Base-by-base conservation (phyloP, 2,113 vertebrate genomes). In the Heptranchias perlo region DNA sequence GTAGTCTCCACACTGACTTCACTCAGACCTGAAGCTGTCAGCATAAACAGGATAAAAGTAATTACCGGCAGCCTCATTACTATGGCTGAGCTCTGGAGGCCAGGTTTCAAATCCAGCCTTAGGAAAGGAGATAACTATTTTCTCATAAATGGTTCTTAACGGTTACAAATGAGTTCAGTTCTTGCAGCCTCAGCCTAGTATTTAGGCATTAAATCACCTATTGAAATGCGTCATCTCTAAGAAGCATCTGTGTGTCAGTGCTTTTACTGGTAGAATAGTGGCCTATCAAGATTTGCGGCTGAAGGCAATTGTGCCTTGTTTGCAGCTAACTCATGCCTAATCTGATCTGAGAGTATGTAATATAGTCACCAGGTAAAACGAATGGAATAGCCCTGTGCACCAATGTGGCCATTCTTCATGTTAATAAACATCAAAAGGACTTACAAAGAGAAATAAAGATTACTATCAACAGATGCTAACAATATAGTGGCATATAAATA, bases 401-500 rank as follows among this genome's bases (percentile, higher is more conserved):
- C 35, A 39, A 89, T 21, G 2, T 61, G 14, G 31, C 87, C 35
- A 52, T 61, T 18, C 54, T 92, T n/a, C 52, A 61, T 92, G 31
- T 5, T 39, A 44, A 62, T 62, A 39, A 93, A 93, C 58, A 39
- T 93, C 61, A 62, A 61, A 93, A 93, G 54, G 23, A 47, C n/a
- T 47, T 82, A 78, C n/a, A 82, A 39, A 62, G 35, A 62, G 35
- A 25, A 61, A 39, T n/a, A 62, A 61, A 58, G 87, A 92, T 92
- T n/a, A 92, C 54, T 35, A 61, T 92, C 31, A 1, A 92, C 87
- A 92, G 87, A 92, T 92, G 87, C 87, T n/a, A 92, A 58, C 52
- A 92, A 58, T 92, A 92, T 92, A 92, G 31, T 6, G 87, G n/a
- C 31, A 92, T 89, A 89, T 89, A 92, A 92, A 92, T 92, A 92